Evolutionary conservation across 2,113 vertebrate genomes (phyloP), one percentile per base, ranked within the genome.

Genomic region (Tetrao urogallus): DNA sequence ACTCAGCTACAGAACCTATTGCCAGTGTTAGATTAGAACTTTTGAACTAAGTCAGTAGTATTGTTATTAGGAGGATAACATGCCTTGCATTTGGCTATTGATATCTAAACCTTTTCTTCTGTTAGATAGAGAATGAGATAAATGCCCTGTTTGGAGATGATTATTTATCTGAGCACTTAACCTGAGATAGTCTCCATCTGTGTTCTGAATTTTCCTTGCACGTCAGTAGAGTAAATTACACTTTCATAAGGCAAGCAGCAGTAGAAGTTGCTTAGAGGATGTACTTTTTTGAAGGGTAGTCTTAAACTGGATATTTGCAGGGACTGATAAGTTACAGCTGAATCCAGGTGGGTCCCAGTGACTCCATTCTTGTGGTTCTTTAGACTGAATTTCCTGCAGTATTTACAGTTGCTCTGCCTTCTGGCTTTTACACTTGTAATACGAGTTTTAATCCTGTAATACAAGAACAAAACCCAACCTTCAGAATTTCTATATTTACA

Each of bases 371-470:
- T 83, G 85, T 85, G 40, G n/a, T 82, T 88, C 85, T 91, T 90
- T 45, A 81, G 34, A 71, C 36, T 85, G 71, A 36, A 74, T 83
- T 88, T 93, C 47, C 32, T 90, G 75, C 88, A 94, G 2, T 81
- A 28, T 64, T 94, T 86, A 84, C 30, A 57, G 50, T 50, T 66
- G 24, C 58, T 94, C 72, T 82, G 43, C 72, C 66, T 58, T 94
- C 38, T 58, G 19, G 56, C 88, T 70, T 82, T 77, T 73, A 88
- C 42, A 80, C 85, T 83, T 1, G 72, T 67, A 88, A 4, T 76
- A 25, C 14, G 1, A 65, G 79, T 88, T 95, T 75, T 86, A 83
- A 71, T 90, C 91, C 86, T 83, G 66, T 78, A 81, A 78, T 52
- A 61, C 87, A 69, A 69, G 70, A 89, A 60, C 36, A 43, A 78